Evolutionary conservation across 2,113 vertebrate genomes (phyloP), one percentile per base, ranked within the genome.

Genomic region (Amia ocellicauda): DNA sequence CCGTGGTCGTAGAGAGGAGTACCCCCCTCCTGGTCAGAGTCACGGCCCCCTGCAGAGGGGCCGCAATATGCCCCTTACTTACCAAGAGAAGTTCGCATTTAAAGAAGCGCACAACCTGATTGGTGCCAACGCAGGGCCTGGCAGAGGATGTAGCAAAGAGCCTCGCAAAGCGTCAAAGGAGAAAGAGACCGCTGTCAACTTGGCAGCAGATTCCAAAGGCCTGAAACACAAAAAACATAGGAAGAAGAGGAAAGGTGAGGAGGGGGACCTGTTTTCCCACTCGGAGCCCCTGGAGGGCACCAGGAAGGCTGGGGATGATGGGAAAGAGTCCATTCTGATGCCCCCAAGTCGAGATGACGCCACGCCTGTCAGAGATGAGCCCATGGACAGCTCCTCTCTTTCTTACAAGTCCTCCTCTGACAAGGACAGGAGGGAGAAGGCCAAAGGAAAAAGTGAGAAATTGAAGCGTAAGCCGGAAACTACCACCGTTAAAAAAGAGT

Each of bases 301-400:
- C 0, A 87, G 88, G 22, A 93, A 91, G 28, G 67, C 81, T 16
- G 19, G 83, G 1, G 86, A 93, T 28, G 90, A 91, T 0, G 80
- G 67, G 57, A 93, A 93, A 63, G 56, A 89, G 27, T 67, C 75
- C 0, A 26, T 85, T 2, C 83, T 91, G 65, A 81, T 88, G 71
- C 79, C 85, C 43, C 86, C 86, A 0, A 82, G 79, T 73, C 83
- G 94, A 69, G 95, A 92, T 9, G 91, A 94, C 73, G 96, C 94
- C 20, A 99, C 97, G 0, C 97, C 97, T 0, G 95, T 98, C 64
- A 85, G 97, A 74, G 96, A 99, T 4, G 97, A 99, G 47, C 96
- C 95, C 0, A 98, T 98, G 97, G 95, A 99, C 26, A 90, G 88
- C 0, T 71, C 91, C n/a, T 82, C 91, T 0, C 78, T 91, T 40